Evolutionary conservation across 2,888 invertebrate species (phyloP).

Genomic region (Byasa hedistus): DNA sequence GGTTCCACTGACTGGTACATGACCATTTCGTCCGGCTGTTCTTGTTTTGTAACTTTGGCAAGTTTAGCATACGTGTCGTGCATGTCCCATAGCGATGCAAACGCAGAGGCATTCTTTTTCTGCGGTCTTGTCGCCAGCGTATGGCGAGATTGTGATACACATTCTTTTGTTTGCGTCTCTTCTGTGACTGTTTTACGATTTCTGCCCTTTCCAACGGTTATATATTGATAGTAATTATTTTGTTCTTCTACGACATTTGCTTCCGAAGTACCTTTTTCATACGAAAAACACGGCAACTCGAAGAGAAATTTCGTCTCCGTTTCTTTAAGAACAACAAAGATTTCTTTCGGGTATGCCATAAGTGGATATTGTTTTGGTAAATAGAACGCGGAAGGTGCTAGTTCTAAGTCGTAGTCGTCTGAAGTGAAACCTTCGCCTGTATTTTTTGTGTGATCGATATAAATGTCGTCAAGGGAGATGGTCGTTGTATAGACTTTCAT

Average conservation of each 20-base stretch:
- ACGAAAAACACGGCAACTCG: constrained; percentile 83
- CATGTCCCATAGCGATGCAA: constrained; percentile 89
- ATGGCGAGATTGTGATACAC: constrained; percentile 82
- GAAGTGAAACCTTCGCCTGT: constrained; percentile 59
- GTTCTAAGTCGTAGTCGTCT: constrained; percentile 49
- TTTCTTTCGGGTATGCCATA: constrained; percentile 75
- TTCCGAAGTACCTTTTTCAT: constrained; percentile 79
- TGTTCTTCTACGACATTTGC: constrained; percentile 79
- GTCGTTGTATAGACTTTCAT: constrained; percentile 71
- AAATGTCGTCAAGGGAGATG: constrained; percentile 74
- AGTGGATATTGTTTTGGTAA: constrained; percentile 54
- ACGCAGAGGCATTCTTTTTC: constrained; percentile 80
- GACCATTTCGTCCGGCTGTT: constrained; percentile 71
- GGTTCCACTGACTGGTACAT: constrained; percentile 65
- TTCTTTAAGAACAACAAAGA: constrained; percentile 83
- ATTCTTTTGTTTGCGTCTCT: constrained; percentile 84
- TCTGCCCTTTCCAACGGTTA: constrained; percentile 84
- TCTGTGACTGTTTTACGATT: constrained; percentile 83
- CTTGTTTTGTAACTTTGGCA: constrained; percentile 48
- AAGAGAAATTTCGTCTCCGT: constrained; percentile 83
- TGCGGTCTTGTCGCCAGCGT: constrained; percentile 79
- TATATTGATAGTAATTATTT: constrained; percentile 83
- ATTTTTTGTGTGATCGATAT: constrained; percentile 72
- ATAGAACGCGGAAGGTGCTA: constrained; percentile 68
- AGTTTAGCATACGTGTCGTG: constrained; percentile 83